Evolutionary conservation across 2,888 invertebrate genomes (phyloP), one percentile per base, ranked within the genome.

Genomic region (Neocrepidodera transversa): DNA sequence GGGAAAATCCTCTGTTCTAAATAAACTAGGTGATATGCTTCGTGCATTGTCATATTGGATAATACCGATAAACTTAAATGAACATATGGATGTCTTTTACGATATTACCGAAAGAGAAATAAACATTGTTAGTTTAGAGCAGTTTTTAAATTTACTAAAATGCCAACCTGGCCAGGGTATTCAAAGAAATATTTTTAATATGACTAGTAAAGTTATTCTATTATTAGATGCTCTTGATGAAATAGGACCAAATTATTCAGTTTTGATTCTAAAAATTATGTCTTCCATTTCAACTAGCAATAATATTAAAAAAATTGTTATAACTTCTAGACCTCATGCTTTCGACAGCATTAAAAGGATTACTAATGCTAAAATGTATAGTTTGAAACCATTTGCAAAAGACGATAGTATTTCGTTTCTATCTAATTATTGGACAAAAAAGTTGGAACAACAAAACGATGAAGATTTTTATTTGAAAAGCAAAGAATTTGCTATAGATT

Each of bases 161-260:
- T 40, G 2, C 1, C n/a, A n/a, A n/a, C n/a, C n/a, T n/a, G n/a
- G n/a, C 18, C 51, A 16, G 4, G 32, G 11, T 5, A 26, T 30
- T 36, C 36, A 10, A 16, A 48, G 17, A 17, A 43, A 54, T 11
- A 26, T 54, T 2, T 54, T 54, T 17, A 4, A 38, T 1, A 30
- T 54, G 3, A n/a, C 36, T 1, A 2, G 47, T 20, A 36, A 47
- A 18, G 26, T 54, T 1, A 17, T 54, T 26, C 10, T 54, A 4
- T 26, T 54, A 47, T 23, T 54, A 20, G 58, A 58, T 26, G 52
- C 48, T 11, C 28, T 53, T 4, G 58, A 58, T 23, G 58, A 58
- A 40, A 49, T 58, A 2, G 38, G 42, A 26, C 53, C 53, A 2
- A 14, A 32, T 8, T 58, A 53, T 18, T 48, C 53, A n/a, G 26